These are phyloP conservation scores for Ceratosolen fusciceps DNA, from an alignment of 1,140 invertebrate species.

Conservation along the genomic window DNA sequence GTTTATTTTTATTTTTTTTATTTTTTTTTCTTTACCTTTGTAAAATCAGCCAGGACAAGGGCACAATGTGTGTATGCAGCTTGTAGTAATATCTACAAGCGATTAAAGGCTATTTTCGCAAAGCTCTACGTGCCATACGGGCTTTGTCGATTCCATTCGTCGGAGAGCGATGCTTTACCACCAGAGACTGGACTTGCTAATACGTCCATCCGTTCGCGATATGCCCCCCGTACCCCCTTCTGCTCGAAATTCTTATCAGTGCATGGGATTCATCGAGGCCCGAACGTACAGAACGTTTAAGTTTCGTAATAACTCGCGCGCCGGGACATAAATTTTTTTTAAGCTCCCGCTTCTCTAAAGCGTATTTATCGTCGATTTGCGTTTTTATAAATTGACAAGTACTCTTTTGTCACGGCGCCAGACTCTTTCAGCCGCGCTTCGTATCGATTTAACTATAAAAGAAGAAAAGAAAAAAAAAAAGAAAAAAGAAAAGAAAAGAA, in stretches of 20 bases:
- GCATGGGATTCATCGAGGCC: too few relatives aligned
- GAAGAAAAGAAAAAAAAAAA: too few relatives aligned
- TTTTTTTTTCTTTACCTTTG: not conserved
- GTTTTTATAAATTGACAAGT: not conserved
- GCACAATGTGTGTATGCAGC: too few relatives aligned
- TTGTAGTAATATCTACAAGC: too few relatives aligned
- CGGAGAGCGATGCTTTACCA: not conserved
- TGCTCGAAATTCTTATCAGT: too few relatives aligned
- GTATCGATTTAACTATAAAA: not conserved
- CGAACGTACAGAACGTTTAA: too few relatives aligned
- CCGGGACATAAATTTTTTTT: not conserved
- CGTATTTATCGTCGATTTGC: not conserved
- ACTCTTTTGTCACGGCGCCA: not conserved
- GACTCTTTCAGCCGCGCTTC: not conserved
- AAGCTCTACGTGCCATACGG: not conserved
- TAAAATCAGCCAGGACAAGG: too few relatives aligned
- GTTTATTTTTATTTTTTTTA: too few relatives aligned
- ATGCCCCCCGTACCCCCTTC: too few relatives aligned
- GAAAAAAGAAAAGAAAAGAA: too few relatives aligned
- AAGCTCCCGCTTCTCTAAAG: not conserved
- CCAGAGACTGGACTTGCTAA: not conserved
- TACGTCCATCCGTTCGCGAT: too few relatives aligned
- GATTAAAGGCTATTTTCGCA: not conserved
- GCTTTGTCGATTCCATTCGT: not conserved
- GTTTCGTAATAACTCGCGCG: too few relatives aligned